phyloP scores from a whole-genome alignment of 1,140 invertebrate genomes.

The Leptinotarsa defecta region DNA sequence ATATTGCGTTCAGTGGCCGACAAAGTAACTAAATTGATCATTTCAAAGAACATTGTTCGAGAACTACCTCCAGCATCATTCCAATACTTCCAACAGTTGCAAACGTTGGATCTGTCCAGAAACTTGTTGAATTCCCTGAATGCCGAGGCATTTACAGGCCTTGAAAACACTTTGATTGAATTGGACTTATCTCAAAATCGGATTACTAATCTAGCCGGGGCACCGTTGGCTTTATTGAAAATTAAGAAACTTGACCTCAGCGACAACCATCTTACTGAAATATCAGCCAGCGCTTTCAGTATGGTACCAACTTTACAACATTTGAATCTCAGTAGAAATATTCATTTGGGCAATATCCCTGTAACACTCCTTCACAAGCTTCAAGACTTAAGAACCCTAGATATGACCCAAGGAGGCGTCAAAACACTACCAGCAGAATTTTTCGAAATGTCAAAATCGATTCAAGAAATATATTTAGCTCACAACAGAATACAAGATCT shows the following conservation, averaged over 20 bases:
- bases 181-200: slow-evolving; percentile 79
- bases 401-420: slow-evolving; percentile 74
- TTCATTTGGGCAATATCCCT: slow-evolving; percentile 66
- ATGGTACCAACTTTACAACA: slow-evolving; percentile 70
- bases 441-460: slow-evolving; percentile 67
- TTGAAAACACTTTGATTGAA: slow-evolving; percentile 73
- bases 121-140: slow-evolving; percentile 76
- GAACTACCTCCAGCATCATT: slow-evolving; percentile 82
- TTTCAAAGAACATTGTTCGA: slow-evolving; percentile 84
- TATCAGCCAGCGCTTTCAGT: slow-evolving; percentile 70
- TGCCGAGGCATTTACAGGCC: slow-evolving; percentile 73
- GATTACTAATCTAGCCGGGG: slow-evolving; percentile 68
- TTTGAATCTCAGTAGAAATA: slow-evolving; percentile 79
- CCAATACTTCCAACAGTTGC: slow-evolving; percentile 74
- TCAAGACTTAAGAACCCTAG: slow-evolving; percentile 66
- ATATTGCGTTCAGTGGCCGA: slow-evolving; percentile 70
- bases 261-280: slow-evolving; percentile 75
- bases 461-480: slow-evolving; percentile 69
- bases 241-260: slow-evolving; percentile 76
- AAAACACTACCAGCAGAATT: slow-evolving; percentile 72
- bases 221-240: slow-evolving; percentile 67
- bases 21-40: slow-evolving; percentile 65
- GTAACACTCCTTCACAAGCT: slow-evolving; percentile 65
- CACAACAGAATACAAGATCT: slow-evolving; percentile 74
- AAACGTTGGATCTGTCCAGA: slow-evolving; percentile 74